Percentiles rank a stretch among this genome's conserved stretches.
phyloP scores from a whole-genome alignment of 2,113 vertebrate species.

The Indicator maculatus region DNA sequence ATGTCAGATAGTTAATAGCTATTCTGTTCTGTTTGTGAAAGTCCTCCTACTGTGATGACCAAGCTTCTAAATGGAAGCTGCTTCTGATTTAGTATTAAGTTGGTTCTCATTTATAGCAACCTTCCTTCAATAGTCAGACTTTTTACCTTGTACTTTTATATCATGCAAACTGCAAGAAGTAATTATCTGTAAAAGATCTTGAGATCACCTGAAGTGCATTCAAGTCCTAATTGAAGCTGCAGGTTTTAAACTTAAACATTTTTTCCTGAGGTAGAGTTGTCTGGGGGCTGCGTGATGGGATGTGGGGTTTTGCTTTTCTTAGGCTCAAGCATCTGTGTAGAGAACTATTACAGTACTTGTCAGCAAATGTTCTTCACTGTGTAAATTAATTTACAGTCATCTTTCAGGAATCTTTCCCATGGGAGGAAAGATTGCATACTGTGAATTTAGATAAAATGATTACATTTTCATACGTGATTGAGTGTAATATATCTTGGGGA shows the following conservation, averaged over 20 bases:
- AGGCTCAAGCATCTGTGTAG: background rate
- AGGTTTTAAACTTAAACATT: background rate
- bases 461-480: background rate
- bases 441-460: background rate
- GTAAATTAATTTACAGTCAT: background rate
- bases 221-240: background rate
- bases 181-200: conserved; percentile 13
- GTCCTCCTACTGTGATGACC: background rate
- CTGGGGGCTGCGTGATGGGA: background rate
- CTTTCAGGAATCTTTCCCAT: background rate
- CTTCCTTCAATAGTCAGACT: background rate
- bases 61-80: background rate
- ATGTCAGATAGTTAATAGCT: background rate
- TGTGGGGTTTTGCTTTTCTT: background rate
- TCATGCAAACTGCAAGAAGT: background rate
- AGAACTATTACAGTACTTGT: background rate
- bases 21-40: background rate
- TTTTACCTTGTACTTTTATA: background rate
- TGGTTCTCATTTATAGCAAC: background rate
- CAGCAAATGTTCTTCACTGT: background rate
- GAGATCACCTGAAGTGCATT: background rate
- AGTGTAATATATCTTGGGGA: background rate
- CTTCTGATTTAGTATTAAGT: background rate
- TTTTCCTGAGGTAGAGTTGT: background rate
- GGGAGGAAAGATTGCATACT: background rate